phyloP scores from a whole-genome alignment of 1,140 invertebrate genomes.

The Calosoma granatense region DNA sequence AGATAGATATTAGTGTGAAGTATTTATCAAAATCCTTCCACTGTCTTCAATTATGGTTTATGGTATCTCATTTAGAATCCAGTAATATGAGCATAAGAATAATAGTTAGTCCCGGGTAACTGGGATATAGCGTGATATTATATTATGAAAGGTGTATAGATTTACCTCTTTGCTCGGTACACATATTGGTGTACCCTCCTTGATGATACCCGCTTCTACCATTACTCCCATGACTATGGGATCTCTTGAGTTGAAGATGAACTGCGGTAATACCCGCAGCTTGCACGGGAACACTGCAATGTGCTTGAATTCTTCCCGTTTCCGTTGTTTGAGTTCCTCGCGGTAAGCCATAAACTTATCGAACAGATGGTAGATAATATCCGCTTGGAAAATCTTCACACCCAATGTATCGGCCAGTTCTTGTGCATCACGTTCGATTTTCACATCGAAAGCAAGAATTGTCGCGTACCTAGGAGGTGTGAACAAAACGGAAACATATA shows the following conservation, averaged over 20 bases:
- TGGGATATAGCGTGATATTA: too few relatives aligned
- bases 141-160: too few relatives aligned
- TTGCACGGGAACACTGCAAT: conserved; percentile 98
- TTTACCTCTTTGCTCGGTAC: conserved; percentile 87
- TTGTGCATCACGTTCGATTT: conserved; percentile 95
- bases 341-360: conserved; percentile 94
- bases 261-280: conserved; percentile 68
- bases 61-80: conserved; percentile 9
- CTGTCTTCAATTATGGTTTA: too few relatives aligned
- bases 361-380: conserved; percentile 99
- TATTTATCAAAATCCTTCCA: too few relatives aligned
- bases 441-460: conserved; percentile 98
- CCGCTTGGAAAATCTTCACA: conserved; percentile 96
- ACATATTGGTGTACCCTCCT: conserved; percentile 93
- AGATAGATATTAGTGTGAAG: conserved; percentile 12
- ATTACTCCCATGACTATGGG: conserved; percentile 95
- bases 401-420: conserved; percentile 89
- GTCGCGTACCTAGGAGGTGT: conserved; percentile 69
- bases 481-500: conserved; percentile 12
- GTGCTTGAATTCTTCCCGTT: conserved; percentile 89
- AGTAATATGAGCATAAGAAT: conserved; percentile 11
- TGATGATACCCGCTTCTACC: conserved; percentile 91
- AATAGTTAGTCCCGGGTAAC: too few relatives aligned
- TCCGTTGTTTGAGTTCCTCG: conserved; percentile 87
- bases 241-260: conserved; percentile 94